Conservation (phyloP, 1,140 invertebrate species). For the Cyclina sinensis region DNA sequence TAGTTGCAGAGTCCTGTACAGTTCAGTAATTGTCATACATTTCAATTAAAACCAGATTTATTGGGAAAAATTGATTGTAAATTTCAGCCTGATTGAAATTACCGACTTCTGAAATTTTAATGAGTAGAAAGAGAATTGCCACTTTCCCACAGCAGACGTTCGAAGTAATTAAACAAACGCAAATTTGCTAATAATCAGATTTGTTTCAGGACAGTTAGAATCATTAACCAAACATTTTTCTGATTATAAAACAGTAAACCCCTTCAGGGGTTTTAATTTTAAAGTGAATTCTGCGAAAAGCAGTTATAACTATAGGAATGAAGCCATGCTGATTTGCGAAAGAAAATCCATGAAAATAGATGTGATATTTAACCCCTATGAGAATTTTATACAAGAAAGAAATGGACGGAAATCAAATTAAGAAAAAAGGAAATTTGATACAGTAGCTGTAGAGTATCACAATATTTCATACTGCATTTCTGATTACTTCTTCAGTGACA, state of each 20-base stretch:
- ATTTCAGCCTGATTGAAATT: conserved; percentile 44
- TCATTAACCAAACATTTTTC: conserved; percentile 23
- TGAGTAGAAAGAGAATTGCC: conserved; percentile 6
- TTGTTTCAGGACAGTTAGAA: not conserved
- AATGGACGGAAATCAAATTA: too few species aligned
- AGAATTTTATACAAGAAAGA: not conserved
- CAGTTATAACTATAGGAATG: not conserved
- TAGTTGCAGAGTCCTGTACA: not conserved
- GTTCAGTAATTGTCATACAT: conserved; percentile 21
- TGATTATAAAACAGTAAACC: conserved; percentile 33
- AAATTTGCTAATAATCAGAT: conserved; percentile 48
- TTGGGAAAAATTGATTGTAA: conserved; percentile 19
- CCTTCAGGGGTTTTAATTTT: conserved; percentile 20
- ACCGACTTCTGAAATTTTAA: conserved; percentile 39
- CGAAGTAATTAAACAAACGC: conserved; percentile 54
- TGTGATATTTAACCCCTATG: conserved; percentile 12
- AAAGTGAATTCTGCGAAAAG: conserved; percentile 1
- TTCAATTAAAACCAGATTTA: conserved; percentile 33
- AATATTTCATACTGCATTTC: too few species aligned
- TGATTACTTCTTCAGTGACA: too few species aligned
- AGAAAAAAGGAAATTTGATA: too few species aligned
- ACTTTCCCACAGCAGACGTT: conserved; percentile 54
- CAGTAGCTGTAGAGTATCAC: too few species aligned
- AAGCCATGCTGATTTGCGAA: not conserved
- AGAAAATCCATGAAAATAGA: not conserved